Evolutionary conservation across 2,888 invertebrate genomes (phyloP), one percentile per base, ranked within the genome.

Genomic region (Ochlodes sylvanus): DNA sequence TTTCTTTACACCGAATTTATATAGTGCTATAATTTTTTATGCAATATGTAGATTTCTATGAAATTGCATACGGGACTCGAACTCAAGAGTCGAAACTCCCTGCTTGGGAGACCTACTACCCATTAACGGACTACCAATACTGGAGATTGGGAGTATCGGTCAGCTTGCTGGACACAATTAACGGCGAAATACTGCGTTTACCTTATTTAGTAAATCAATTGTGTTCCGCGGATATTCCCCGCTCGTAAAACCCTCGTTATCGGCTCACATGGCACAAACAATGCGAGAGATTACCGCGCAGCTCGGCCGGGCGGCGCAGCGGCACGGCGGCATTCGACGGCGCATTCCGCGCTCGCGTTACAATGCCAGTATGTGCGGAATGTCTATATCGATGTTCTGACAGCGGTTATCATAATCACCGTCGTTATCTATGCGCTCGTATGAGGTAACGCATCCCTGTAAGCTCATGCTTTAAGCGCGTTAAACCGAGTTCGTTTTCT

Each of bases 321-420:
- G 34, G 7, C 34, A 34, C 32, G 38, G 38, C 38, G 50, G 50
- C 50, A 50, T 50, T 10, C 50, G 50, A 19, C 10, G 50, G 50
- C 47, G 47, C 50, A 50, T 50, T 50, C 19, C 50, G 7, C 50
- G 19, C 50, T 50, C 19, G 17, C 17, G 50, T 50, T 50, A 19
- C 50, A 19, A 19, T 50, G 50, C 50, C 50, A 50, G 17, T 50
- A 50, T 50, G 50, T 19, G 19, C 19, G 50, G 50, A 17, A 50
- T 50, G 50, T 19, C 17, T 50, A 3, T 50, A 19, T 50, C 50
- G 12, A 50, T 19, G 47, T 17, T 47, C 47, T 47, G 47, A 7
- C 47, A 47, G 15, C 5, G 50, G 12, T 17, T 7, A 47, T 47
- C 7, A 17, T n/a, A n/a, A n/a, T n/a, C n/a, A n/a, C 19, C 10